Evolutionary conservation across 2,113 vertebrate species (phyloP), one percentile per base, ranked within the genome.

Genomic region (Toxostoma redivivum): DNA sequence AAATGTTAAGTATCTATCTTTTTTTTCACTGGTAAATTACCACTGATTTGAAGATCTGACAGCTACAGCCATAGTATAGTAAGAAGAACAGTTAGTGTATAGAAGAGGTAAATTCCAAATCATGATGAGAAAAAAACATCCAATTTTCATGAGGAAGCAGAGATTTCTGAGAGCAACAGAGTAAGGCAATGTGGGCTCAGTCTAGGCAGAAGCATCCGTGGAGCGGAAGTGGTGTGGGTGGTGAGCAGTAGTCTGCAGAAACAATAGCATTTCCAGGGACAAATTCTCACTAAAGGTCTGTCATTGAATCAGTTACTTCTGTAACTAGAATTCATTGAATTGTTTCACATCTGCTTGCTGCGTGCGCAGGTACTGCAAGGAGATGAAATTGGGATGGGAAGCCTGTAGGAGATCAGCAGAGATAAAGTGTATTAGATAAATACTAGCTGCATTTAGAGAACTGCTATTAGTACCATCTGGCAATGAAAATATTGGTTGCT

Each of bases 1-100:
- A 97, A 97, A 97, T 97, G 96, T 95, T 97, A 95, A 96, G 93
- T 90, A 96, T 93, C 94, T 94, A 83, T 96, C 86, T 92, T 91
- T 95, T 96, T 97, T 96, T 90, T 25, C 50, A 85, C 92, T 94
- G 71, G 90, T 90, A 97, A 95, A 96, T 95, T 97, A 83, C 90
- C 92, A 95, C 92, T 93, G 85, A 97, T 92, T 94, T 97, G 84
- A 93, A 94, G 71, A 95, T 92, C 85, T 95, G 92, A 95, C 93
- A 96, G 93, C 92, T 96, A 94, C 79, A 96, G 81, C 86, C 90
- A 90, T 44, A 87, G 62, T 83, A 82, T 66, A 90, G 74, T 90
- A 91, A 38, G 57, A 85, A 94, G 89, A 94, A 57, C 33, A 58
- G 73, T 56, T 79, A 92, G 50, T 64, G 50, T 61, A 76, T 53